phyloP scores from a whole-genome alignment of 1,140 invertebrate species.

The Trichoplusia ni region DNA sequence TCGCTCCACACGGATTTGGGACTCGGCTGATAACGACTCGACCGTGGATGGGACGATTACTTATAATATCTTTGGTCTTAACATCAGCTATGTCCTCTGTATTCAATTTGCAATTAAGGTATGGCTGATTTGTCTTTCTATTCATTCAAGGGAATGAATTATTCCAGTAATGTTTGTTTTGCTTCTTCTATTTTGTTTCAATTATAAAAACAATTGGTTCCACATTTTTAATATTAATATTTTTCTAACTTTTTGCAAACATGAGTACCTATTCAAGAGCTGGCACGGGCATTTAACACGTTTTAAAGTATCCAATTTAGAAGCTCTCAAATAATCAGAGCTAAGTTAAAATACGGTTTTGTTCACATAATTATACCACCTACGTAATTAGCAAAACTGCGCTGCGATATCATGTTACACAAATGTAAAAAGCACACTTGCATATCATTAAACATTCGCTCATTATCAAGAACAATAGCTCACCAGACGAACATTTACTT shows the following conservation, averaged over 20 bases:
- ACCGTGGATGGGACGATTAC: slow-evolving; percentile 32
- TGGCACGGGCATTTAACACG: no score
- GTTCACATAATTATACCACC: neutral
- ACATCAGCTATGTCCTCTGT: neutral
- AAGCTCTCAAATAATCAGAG: neutral
- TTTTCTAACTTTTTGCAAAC: no score
- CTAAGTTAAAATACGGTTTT: neutral
- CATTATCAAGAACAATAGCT: slow-evolving; percentile 71
- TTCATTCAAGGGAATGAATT: no score
- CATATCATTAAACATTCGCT: slow-evolving; percentile 49
- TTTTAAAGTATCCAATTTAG: no score
- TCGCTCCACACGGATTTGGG: slow-evolving; percentile 14
- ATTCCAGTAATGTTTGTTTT: no score
- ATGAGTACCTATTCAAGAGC: no score
- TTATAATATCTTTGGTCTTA: slow-evolving; percentile 29
- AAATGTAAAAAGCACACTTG: slow-evolving; percentile 40
- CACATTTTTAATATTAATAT: no score
- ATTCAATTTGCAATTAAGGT: no score
- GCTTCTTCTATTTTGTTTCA: no score
- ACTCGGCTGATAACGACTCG: slow-evolving; percentile 36
- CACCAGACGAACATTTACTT: slow-evolving; percentile 62
- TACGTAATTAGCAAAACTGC: slow-evolving; percentile 23
- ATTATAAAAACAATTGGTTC: no score
- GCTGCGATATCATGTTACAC: slow-evolving; percentile 42
- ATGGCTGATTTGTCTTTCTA: no score